These are phyloP conservation scores for Panthera tigris DNA, from an alignment of 2,113 vertebrate species.

Conservation along the genomic window DNA sequence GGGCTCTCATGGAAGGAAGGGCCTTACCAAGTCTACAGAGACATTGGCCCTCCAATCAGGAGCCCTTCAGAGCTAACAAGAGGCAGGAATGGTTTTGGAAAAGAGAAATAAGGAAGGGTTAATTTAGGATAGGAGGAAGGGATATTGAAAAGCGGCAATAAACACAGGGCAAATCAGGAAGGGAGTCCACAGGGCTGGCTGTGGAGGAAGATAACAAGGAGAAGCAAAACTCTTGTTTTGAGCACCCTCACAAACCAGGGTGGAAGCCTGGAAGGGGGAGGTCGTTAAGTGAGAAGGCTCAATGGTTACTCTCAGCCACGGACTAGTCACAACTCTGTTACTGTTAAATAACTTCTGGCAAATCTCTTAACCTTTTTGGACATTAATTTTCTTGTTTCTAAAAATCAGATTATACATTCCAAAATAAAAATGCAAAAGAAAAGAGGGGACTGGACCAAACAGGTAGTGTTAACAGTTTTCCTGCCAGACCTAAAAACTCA, in stretches of 20 bases:
- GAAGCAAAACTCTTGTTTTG: background rate
- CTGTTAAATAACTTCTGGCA: background rate
- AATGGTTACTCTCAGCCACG: background rate
- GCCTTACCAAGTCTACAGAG: background rate
- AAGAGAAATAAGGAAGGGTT: conserved; percentile 5
- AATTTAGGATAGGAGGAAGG: background rate
- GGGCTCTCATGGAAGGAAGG: background rate
- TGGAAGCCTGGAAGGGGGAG: rapidly evolving
- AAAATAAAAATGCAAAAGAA: conserved; percentile 43
- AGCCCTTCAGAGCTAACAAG: background rate
- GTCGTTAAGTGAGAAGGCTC: background rate
- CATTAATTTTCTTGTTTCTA: background rate
- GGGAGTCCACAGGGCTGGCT: background rate
- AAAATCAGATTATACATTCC: background rate
- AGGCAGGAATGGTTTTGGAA: background rate
- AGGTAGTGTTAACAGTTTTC: background rate
- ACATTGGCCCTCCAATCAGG: background rate
- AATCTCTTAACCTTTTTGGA: background rate
- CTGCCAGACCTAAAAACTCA: conserved; percentile 3
- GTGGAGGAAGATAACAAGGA: background rate
- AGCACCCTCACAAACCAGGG: background rate
- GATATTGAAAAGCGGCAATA: background rate
- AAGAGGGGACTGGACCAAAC: background rate
- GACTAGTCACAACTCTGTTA: background rate
- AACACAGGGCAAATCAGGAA: background rate